Base-by-base conservation (phyloP, 2,113 vertebrate species). In the Oryzias woworae region DNA sequence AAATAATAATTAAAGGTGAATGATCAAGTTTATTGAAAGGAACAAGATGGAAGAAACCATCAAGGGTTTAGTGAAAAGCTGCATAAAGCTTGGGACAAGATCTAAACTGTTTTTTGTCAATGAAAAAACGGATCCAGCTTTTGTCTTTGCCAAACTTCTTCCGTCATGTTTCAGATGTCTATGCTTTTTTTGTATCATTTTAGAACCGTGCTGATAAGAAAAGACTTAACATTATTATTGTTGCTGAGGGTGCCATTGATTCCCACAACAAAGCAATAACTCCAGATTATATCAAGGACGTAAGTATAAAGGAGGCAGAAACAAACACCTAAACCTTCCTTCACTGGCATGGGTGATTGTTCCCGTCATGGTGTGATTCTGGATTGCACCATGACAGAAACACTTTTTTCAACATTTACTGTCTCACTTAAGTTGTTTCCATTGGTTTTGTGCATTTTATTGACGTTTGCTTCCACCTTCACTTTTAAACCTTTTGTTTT, bases 271-370 rank as follows among this genome's bases (percentile, higher is more conserved):
- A 91, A 49, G 66, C 93, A 22, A 95, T 99, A 77, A 95, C 94
- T 0, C 94, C 96, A 0, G 94, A 97, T 73, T 91, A 92, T 66
- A 92, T 99, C 83, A 98, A 96, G 80, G 92, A 97, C 43, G 97
- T 98, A 89, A 94, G 95, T 93, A 85, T 50, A 18, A 36, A 8
- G 55, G n/a, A 16, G 14, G 48, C 1, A 1, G 22, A 17, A 50
- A n/a, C 0, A 26, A 61, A 59, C 14, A 46, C 50, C 20, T 18
- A 22, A 7, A 45, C 46, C 31, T 36, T 62, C 57, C 60, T 7
- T 24, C 57, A 18, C n/a, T 50, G 50, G 64, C 80, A 66, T 63
- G 72, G 47, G 14, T 43, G n/a, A n/a, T 43, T 41, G 55, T 45
- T 18, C 15, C 48, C 43, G 8, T 59, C 22, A 22, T 53, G 54